Conservation (phyloP, 2,888 invertebrate species). For the Hecatera dysodea region DNA sequence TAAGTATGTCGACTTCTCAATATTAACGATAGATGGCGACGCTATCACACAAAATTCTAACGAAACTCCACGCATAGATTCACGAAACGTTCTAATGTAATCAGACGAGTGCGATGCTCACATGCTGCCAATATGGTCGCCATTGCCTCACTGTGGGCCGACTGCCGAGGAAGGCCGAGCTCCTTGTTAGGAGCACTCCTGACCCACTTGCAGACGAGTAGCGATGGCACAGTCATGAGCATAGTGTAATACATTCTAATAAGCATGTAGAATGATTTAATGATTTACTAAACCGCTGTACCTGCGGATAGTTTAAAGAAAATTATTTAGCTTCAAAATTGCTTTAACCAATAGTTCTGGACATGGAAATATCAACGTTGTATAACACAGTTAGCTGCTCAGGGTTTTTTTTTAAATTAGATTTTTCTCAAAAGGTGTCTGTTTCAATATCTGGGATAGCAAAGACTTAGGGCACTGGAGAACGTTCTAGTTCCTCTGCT, state of each 20-base stretch:
- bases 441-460: not conserved
- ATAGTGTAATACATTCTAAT: conserved; percentile 3
- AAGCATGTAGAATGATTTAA: conserved; percentile 6
- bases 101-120: conserved; percentile 41
- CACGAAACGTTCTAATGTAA: conserved; percentile 35
- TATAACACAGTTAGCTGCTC: too few relatives aligned
- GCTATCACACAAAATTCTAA: not conserved
- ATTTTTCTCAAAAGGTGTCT: not conserved
- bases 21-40: conserved; percentile 25
- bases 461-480: too few relatives aligned
- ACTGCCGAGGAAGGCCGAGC: conserved; percentile 38
- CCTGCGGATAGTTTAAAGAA: not conserved
- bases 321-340: not conserved
- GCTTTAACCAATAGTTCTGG: not conserved
- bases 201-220: conserved; percentile 39
- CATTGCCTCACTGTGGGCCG: conserved; percentile 40
- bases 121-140: conserved; percentile 40
- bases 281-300: not conserved
- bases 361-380: not conserved
- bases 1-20: not conserved
- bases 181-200: conserved; percentile 51
- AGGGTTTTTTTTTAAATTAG: too few relatives aligned
- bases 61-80: not conserved
- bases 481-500: not conserved
- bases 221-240: conserved; percentile 11